Base-by-base conservation (phyloP, 2,888 invertebrate species). In the Trisateles emortualis region DNA sequence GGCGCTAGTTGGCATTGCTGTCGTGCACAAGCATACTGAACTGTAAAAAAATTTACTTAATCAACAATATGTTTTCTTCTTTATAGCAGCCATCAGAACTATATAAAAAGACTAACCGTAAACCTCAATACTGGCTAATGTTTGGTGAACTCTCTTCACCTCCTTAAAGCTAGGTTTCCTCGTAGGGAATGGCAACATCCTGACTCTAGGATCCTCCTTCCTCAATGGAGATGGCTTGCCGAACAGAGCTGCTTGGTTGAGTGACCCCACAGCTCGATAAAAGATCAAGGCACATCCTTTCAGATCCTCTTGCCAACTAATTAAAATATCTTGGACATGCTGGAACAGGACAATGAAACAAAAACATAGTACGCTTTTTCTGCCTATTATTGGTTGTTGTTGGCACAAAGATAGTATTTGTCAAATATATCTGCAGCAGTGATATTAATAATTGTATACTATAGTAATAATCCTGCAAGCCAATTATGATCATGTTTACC, bases 141-240 rank as follows among this genome's bases (percentile, higher is more conserved):
- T 90, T 44, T 94, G 94, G 67, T 96, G 96, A 0, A 97, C 96
- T 57, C 97, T 89, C 77, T 95, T 94, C 0, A 97, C 95, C 90
- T 98, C 98, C 45, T 94, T 95, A 71, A 95, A 96, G 0, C 97
- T 97, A 0, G 98, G 96, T 67, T 97, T 94, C 66, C 96, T 92
- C 0, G 98, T 97, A 0, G 96, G 95, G 86, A 98, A 97, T 0
- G 98, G 98, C 61, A 98, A 93, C 14, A 94, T 94, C 64, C 96
- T 86, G 6, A 97, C 81, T 54, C 96, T 88, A 0, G 84, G 70
- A 74, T 96, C 96, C 2, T 89, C 93, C 65, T 94, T 93, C 57
- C 93, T 93, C 10, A 98, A 81, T 0, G 96, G 94, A 0, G 97
- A 95, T 48, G 91, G 94, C 79, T 95, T 95, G 0, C 97, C 96